Base-by-base conservation (phyloP, 2,113 vertebrate genomes). In the Halcyon senegalensis region DNA sequence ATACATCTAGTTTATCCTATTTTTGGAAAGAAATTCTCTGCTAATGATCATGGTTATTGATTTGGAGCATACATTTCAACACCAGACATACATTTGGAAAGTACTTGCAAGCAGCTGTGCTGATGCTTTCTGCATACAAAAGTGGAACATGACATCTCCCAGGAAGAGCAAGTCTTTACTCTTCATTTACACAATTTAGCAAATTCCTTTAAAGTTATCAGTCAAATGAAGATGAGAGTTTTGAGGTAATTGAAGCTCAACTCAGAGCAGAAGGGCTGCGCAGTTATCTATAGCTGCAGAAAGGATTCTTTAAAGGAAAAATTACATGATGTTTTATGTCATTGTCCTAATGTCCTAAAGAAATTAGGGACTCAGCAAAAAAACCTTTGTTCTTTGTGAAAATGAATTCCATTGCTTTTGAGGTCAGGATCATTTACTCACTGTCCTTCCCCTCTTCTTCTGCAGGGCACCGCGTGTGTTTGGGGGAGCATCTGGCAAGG, bases 401-500 rank as follows among this genome's bases (percentile, higher is more conserved):
- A 28, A 76, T 37, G 53, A 53, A 39, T 25, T 44, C 1, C 4
- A 8, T 8, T 43, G 15, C 27, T 87, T 67, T 30, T 72, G 28
- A 69, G 21, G 15, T 37, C 44, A 69, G 59, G 37, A 37, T 75
- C 46, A 7, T 69, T 77, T 50, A 17, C 6, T 81, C 51, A 78
- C 48, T 60, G 15, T 62, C 44, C 27, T 73, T 83, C 2, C 48
- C 21, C 19, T 91, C 11, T 87, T 31, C 28, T 56, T 43, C 84
- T 59, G 62, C 91, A 97, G 97, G 96, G 46, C 96, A 95, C 69
- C 80, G 94, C 18, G 93, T 80, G 50, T 96, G 96, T 83, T 80
- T 97, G 86, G 97, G 97, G 55, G 93, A 96, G 73, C 79, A 95
- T 10, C 73, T 97, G 10, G 97, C 94, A 0, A 95, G 85, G 86